Evolutionary conservation across 2,797 vertebrate species (phyloP).

Genomic region (Crenuchus spilurus): DNA sequence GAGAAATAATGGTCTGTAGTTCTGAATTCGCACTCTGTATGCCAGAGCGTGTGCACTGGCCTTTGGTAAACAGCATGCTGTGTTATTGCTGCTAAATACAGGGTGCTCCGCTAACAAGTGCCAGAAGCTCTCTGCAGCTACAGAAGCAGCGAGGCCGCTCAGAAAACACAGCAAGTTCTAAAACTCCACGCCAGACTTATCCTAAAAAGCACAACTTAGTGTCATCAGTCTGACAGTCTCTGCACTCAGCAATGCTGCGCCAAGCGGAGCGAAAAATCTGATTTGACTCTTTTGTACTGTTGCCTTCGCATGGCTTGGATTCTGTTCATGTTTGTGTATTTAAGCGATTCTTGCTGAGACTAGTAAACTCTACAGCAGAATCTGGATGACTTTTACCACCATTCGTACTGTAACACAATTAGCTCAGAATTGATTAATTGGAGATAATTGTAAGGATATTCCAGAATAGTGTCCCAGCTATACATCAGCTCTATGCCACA

Average conservation of each 20-base stretch:
- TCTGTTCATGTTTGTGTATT: background rate
- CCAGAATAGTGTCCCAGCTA: too few species aligned
- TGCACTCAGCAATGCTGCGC: constrained; percentile 12
- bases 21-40: constrained; percentile 38
- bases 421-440: too few species aligned
- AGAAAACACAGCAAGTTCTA: constrained; percentile 13
- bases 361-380: too few species aligned
- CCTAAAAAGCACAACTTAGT: constrained; percentile 14
- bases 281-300: constrained; percentile 14
- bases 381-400: too few species aligned
- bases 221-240: constrained; percentile 15
- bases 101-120: constrained; percentile 18
- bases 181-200: constrained; percentile 11
- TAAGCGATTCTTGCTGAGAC: background rate
- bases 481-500: too few species aligned
- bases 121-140: constrained; percentile 8
- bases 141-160: background rate
- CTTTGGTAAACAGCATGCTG: constrained; percentile 23
- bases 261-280: constrained; percentile 6
- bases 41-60: constrained; percentile 15
- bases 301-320: background rate
- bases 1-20: constrained; percentile 28
- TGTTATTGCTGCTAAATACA: constrained; percentile 45
- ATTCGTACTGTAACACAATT: too few species aligned
- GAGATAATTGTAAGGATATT: too few species aligned